Evolutionary conservation across 2,888 invertebrate species (phyloP).

Genomic region (Parnassius smintheus): DNA sequence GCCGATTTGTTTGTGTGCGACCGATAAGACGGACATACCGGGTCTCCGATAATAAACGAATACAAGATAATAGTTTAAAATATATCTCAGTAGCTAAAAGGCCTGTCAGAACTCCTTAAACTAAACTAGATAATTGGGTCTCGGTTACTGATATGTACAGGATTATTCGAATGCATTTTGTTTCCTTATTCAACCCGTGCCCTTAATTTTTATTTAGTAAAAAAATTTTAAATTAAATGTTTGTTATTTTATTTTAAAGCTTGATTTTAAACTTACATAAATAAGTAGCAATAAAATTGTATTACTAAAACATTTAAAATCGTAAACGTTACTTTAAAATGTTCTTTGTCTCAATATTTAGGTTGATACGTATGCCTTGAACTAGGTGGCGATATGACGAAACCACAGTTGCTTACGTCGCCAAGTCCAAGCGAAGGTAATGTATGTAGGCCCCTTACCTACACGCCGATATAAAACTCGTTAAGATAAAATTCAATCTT

Average conservation of each 20-base stretch:
- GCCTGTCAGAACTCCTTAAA: conserved; percentile 57
- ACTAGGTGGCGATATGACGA: conserved; percentile 27
- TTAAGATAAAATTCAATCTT: conserved; percentile 51
- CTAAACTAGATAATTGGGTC: conserved; percentile 31
- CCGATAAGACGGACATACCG: conserved; percentile 74
- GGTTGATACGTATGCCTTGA: conserved; percentile 23
- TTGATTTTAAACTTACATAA: too few relatives aligned
- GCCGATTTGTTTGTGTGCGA: conserved; percentile 59
- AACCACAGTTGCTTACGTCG: conserved; percentile 51
- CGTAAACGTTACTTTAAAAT: neutral
- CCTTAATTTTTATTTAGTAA: conserved; percentile 9
- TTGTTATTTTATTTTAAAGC: neutral
- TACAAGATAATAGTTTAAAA: conserved; percentile 65
- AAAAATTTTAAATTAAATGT: neutral
- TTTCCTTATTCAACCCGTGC: conserved; percentile 19
- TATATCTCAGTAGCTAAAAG: conserved; percentile 74
- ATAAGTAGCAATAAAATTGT: neutral
- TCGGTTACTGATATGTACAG: conserved; percentile 6
- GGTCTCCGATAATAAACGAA: conserved; percentile 66
- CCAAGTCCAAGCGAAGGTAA: conserved; percentile 37
- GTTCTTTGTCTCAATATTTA: conserved; percentile 9
- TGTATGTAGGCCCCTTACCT: conserved; percentile 54
- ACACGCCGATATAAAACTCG: conserved; percentile 53
- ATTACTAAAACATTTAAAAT: too few relatives aligned
- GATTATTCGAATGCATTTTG: conserved; percentile 28